Percentiles rank a stretch among this genome's conserved stretches.
Conservation (phyloP, 2,797 vertebrate genomes). For the Limosa lapponica region DNA sequence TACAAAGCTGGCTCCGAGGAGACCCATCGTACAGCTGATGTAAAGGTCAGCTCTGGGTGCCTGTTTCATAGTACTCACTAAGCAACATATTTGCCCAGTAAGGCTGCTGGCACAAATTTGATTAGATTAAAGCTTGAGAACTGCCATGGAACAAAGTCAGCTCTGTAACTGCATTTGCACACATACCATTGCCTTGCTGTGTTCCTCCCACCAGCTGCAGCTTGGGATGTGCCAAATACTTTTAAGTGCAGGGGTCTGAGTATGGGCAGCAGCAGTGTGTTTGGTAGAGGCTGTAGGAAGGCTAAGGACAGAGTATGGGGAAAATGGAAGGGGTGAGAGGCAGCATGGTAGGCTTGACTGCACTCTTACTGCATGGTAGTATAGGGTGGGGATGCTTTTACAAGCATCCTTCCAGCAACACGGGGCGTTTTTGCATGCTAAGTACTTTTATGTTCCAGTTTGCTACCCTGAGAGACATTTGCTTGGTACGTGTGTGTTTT, state of each 20-base stretch:
- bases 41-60: neutral
- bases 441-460: neutral
- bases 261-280: fast-evolving
- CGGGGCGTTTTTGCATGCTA: neutral
- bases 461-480: neutral
- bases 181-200: neutral
- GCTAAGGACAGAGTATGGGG: no score
- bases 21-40: neutral
- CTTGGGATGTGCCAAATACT: neutral
- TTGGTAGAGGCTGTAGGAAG: neutral
- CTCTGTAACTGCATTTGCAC: slow-evolving; percentile 42
- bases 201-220: slow-evolving; percentile 30
- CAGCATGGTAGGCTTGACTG: neutral
- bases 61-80: neutral
- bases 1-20: neutral
- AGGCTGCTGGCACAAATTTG: neutral
- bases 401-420: neutral
- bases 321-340: neutral
- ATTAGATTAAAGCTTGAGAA: neutral
- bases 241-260: neutral
- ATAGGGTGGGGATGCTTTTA: neutral
- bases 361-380: fast-evolving
- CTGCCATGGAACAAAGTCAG: slow-evolving; percentile 20
- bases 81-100: neutral
- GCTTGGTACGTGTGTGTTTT: neutral